These are phyloP conservation scores for Bradysia coprophila DNA, from an alignment of 1,140 invertebrate genomes.

Conservation along the genomic window DNA sequence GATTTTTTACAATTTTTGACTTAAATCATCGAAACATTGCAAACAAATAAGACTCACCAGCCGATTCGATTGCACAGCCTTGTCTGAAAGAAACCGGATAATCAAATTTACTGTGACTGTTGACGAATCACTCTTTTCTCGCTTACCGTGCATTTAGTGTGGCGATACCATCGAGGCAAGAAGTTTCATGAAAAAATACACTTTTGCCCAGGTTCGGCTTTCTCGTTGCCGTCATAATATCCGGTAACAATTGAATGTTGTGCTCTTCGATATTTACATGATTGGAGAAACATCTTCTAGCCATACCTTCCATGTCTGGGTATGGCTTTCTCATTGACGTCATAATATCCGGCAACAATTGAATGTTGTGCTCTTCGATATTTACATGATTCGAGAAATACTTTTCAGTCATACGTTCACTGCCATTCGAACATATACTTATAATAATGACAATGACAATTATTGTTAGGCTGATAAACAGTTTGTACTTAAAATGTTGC, in stretches of 20 bases:
- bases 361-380: no score
- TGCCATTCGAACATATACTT: neutral
- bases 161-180: slow-evolving; percentile 13
- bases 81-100: no score
- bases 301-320: no score
- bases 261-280: no score
- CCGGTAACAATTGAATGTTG: no score
- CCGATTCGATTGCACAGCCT: slow-evolving; percentile 47
- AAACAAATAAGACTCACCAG: no score
- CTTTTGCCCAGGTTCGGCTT: slow-evolving; percentile 22
- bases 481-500: neutral
- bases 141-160: neutral
- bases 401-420: no score
- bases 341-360: neutral
- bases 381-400: no score
- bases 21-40: no score
- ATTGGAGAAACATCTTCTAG: no score
- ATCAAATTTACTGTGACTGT: slow-evolving; percentile 17
- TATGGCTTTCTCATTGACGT: slow-evolving; percentile 8
- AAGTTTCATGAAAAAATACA: slow-evolving; percentile 40
- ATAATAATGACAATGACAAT: neutral
- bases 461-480: neutral
- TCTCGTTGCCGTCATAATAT: neutral
- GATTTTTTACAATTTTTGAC: no score
- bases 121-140: slow-evolving; percentile 11